These are phyloP conservation scores for Leptarthrus brevirostris DNA, from an alignment of 2,888 invertebrate genomes.

Conservation along the genomic window DNA sequence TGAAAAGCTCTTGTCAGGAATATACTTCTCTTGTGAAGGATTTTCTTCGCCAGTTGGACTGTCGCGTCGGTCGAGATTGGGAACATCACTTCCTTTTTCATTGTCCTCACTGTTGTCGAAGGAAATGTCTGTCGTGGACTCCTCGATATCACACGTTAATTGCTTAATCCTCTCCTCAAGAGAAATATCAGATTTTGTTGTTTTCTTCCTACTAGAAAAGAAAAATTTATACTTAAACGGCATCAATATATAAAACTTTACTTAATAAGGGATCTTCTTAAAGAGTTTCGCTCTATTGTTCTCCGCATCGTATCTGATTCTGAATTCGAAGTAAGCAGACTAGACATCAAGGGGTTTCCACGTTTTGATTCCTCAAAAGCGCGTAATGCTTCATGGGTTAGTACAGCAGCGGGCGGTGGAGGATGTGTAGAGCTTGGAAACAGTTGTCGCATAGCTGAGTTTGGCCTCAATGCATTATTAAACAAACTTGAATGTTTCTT, in stretches of 20 bases:
- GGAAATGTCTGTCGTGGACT: slow-evolving; percentile 67
- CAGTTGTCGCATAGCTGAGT: slow-evolving; percentile 86
- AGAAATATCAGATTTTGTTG: slow-evolving; percentile 74
- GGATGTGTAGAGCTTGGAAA: slow-evolving; percentile 81
- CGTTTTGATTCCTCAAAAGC: slow-evolving; percentile 76
- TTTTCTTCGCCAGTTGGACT: slow-evolving; percentile 77
- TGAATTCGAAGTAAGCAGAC: slow-evolving; percentile 60
- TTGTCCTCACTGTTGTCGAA: slow-evolving; percentile 55
- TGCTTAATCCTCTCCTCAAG: slow-evolving; percentile 87
- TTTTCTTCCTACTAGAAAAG: slow-evolving; percentile 62
- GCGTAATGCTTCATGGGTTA: slow-evolving; percentile 81
- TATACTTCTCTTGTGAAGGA: slow-evolving; percentile 65
- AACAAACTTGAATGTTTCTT: slow-evolving; percentile 67
- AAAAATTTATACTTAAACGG: background rate
- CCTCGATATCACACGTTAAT: slow-evolving; percentile 87
- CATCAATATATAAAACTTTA: slow-evolving; percentile 69
- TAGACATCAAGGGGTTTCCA: slow-evolving; percentile 67
- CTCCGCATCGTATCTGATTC: slow-evolving; percentile 77
- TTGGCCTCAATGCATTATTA: slow-evolving; percentile 69
- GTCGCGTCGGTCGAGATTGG: slow-evolving; percentile 68
- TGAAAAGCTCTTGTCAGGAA: slow-evolving; percentile 72
- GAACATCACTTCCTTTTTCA: slow-evolving; percentile 57
- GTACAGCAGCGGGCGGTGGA: slow-evolving; percentile 70
- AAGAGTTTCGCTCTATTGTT: slow-evolving; percentile 85
- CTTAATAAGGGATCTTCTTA: slow-evolving; percentile 81